phyloP scores from a whole-genome alignment of 2,888 invertebrate genomes.

The Xanthia icteritia region DNA sequence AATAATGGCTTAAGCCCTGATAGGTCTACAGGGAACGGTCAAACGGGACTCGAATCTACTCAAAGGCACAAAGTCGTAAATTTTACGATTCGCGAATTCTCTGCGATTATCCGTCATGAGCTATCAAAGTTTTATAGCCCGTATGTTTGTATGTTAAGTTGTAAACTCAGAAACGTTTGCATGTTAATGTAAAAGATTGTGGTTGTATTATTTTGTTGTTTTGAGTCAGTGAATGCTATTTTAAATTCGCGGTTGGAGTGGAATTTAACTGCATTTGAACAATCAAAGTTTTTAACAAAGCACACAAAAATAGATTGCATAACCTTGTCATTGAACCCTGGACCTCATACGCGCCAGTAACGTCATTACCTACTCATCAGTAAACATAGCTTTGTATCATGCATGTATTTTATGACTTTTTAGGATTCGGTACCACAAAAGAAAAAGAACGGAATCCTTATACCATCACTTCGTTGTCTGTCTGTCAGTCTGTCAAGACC shows the following conservation, averaged over 20 bases:
- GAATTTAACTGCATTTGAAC: constrained; percentile 9
- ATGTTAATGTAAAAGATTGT: constrained; percentile 31
- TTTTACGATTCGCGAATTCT: constrained; percentile 60
- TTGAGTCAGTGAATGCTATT: constrained; percentile 18
- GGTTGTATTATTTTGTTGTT: constrained; percentile 42
- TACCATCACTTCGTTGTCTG: too few species aligned
- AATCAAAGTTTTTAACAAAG: constrained; percentile 1
- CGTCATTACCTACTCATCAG: neutral
- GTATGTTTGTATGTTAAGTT: constrained; percentile 52
- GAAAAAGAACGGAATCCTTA: too few species aligned
- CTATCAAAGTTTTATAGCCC: constrained; percentile 60
- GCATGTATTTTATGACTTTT: too few species aligned
- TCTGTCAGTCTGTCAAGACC: too few species aligned
- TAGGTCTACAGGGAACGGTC: constrained; percentile 22
- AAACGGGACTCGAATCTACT: constrained; percentile 14
- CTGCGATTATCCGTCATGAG: constrained; percentile 50
- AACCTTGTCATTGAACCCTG: neutral
- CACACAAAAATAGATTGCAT: neutral
- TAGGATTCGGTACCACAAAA: too few species aligned
- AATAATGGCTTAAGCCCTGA: constrained; percentile 20
- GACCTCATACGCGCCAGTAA: neutral
- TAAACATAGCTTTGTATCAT: too few species aligned
- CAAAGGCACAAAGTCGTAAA: constrained; percentile 51
- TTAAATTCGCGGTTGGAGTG: neutral
- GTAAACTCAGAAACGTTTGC: constrained; percentile 55